Conservation (phyloP, 2,797 vertebrate species). For the Perodicticus potto region DNA sequence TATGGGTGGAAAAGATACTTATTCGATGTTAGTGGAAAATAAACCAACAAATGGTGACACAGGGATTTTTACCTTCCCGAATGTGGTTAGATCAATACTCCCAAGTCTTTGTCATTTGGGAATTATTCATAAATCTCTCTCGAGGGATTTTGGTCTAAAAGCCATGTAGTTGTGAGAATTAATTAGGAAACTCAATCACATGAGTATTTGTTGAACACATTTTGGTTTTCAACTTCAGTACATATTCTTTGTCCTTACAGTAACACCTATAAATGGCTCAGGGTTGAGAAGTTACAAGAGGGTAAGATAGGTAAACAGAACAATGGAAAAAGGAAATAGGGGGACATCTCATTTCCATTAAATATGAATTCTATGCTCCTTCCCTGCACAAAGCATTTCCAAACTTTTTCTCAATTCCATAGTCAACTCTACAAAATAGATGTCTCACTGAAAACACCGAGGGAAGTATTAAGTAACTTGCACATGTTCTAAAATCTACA, state of each 20-base stretch:
- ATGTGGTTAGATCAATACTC: neutral
- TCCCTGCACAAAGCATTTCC: neutral
- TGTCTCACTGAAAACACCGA: neutral
- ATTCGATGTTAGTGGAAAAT: slow-evolving; percentile 33
- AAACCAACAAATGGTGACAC: slow-evolving; percentile 4
- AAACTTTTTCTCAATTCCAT: neutral
- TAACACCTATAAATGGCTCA: neutral
- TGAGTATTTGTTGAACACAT: neutral
- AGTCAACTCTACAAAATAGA: neutral
- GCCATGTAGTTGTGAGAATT: neutral
- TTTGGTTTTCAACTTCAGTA: neutral
- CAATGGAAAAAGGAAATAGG: neutral
- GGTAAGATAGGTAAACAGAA: neutral
- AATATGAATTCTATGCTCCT: neutral
- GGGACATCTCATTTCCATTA: neutral
- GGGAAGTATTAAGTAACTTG: neutral
- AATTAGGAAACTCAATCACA: neutral
- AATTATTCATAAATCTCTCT: neutral
- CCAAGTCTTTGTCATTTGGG: neutral
- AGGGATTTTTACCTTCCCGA: neutral
- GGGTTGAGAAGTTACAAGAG: neutral
- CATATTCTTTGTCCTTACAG: neutral
- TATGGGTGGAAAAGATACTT: neutral
- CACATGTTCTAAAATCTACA: neutral
- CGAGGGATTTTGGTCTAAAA: neutral